A percentile compares a stretch with the other conserved stretches of the same genome.
phyloP scores from a whole-genome alignment of 2,888 invertebrate genomes.

The Rotaria sp. region DNA sequence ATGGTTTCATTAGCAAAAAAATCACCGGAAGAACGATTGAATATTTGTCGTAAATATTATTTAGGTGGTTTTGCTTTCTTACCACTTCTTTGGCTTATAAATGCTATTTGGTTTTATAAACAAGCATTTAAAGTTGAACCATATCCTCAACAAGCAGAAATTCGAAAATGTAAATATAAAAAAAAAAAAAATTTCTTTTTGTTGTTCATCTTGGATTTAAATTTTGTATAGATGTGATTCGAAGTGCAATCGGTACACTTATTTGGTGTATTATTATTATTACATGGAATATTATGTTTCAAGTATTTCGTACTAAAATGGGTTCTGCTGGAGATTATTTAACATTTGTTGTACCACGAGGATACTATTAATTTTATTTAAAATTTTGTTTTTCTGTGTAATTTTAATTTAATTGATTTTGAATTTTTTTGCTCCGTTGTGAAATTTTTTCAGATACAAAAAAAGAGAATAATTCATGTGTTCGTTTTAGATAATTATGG shows the following conservation, averaged over 20 bases:
- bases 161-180: constrained; percentile 34
- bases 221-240: constrained; percentile 25
- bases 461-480: neutral
- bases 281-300: constrained; percentile 39
- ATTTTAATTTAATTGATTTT: neutral
- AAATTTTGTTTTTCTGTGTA: neutral
- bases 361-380: neutral
- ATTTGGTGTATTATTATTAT: constrained; percentile 30
- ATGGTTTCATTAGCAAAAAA: constrained; percentile 19
- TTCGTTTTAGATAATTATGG: neutral
- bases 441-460: neutral
- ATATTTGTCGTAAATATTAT: constrained; percentile 39
- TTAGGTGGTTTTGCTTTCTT: constrained; percentile 38
- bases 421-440: neutral
- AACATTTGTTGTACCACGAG: constrained; percentile 39
- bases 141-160: constrained; percentile 35
- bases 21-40: constrained; percentile 33
- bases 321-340: constrained; percentile 39
- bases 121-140: constrained; percentile 38
- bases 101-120: constrained; percentile 39
- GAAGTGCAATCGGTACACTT: constrained; percentile 34
- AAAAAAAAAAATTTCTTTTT: neutral
- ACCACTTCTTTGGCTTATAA: constrained; percentile 40
- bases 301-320: constrained; percentile 35
- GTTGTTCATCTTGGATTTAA: neutral